These are phyloP conservation scores for Piscicola geometra DNA, from an alignment of 2,888 invertebrate genomes.

Conservation along the genomic window DNA sequence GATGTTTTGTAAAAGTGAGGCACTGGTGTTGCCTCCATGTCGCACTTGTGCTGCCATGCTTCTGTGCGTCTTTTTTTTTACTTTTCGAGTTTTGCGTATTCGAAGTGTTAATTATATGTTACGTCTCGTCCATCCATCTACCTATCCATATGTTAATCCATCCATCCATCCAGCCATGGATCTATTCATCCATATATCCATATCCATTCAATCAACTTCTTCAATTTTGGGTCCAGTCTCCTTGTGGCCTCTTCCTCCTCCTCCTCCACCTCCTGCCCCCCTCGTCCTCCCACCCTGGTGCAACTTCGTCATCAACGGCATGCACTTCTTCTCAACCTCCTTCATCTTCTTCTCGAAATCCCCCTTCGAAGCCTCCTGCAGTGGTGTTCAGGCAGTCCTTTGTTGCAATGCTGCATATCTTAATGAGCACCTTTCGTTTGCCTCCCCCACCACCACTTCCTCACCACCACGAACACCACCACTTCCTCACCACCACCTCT, in stretches of 20 bases:
- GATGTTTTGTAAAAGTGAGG: no score
- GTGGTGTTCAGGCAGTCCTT: no score
- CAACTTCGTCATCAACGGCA: slow-evolving; percentile 88
- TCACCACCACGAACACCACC: no score
- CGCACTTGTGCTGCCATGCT: no score
- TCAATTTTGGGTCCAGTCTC: slow-evolving; percentile 32
- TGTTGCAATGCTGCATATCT: not conserved
- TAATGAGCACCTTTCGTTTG: not conserved
- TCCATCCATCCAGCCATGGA: no score
- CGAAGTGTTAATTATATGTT: no score
- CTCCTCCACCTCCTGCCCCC: not conserved
- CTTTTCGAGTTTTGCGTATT: no score
- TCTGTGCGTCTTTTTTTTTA: no score
- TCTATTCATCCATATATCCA: no score
- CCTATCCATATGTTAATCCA: no score
- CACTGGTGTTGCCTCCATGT: no score
- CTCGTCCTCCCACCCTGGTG: slow-evolving; percentile 66
- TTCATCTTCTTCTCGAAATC: slow-evolving; percentile 92
- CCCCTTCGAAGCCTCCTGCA: slow-evolving; percentile 76
- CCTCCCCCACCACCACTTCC: not conserved
- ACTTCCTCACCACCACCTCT: not conserved
- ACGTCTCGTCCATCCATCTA: no score
- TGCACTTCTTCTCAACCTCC: slow-evolving; percentile 83
- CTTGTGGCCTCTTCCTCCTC: not conserved
- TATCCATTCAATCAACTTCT: slow-evolving; percentile 36